Evolutionary conservation across 2,113 vertebrate species (phyloP).

Genomic region (Prunella himalayana): DNA sequence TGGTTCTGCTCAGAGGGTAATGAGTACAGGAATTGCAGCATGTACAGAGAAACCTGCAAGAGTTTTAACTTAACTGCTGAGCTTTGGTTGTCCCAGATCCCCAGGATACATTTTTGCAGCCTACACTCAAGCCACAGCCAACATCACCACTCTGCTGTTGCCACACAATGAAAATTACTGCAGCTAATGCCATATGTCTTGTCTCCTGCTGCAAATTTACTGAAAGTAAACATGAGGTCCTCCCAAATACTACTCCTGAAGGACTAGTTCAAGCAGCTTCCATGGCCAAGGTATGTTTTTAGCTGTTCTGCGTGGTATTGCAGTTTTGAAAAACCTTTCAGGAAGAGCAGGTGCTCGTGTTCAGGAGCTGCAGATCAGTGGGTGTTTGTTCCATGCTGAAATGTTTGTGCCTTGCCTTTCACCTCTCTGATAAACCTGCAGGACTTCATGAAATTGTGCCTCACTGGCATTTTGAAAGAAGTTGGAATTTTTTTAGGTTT

Average conservation of each 20-base stretch:
- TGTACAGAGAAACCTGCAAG: neutral
- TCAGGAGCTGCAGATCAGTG: neutral
- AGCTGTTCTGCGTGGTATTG: neutral
- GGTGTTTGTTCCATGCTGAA: neutral
- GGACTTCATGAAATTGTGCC: neutral
- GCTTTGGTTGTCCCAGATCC: neutral
- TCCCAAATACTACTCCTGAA: neutral
- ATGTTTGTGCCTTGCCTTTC: neutral
- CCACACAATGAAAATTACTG: neutral
- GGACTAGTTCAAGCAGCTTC: neutral
- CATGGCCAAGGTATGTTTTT: neutral
- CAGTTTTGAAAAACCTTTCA: neutral
- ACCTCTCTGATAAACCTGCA: neutral
- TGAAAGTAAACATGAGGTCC: neutral
- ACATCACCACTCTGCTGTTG: neutral
- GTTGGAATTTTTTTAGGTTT: neutral
- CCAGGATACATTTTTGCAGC: neutral
- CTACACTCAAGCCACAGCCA: neutral
- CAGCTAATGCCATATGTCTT: neutral
- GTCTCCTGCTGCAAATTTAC: neutral
- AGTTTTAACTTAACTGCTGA: neutral
- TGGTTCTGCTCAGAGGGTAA: neutral
- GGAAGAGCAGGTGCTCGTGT: neutral
- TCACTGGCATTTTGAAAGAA: neutral
- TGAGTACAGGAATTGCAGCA: neutral